Percentiles rank a stretch among this genome's conserved stretches.
These are phyloP conservation scores for Alcedo atthis DNA, from an alignment of 2,797 vertebrate genomes.

Conservation along the genomic window DNA sequence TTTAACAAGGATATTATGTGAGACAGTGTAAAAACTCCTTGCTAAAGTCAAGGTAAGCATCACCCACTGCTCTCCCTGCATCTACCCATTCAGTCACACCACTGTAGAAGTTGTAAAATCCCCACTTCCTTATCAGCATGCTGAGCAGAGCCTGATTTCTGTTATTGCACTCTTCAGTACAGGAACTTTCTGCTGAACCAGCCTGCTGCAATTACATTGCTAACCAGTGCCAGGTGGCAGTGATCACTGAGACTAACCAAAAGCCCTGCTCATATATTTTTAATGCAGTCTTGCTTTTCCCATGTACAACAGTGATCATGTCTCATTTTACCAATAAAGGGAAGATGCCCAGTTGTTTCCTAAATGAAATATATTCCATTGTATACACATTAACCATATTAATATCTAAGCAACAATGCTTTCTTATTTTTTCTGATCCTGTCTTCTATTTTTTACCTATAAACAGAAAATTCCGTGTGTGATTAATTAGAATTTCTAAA, in stretches of 20 bases:
- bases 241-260: not conserved
- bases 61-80: no score
- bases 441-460: not conserved
- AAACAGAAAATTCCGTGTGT: not conserved
- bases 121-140: not conserved
- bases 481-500: not conserved
- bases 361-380: not conserved
- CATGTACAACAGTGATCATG: not conserved
- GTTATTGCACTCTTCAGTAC: not conserved
- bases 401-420: not conserved
- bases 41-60: no score
- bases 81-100: no score
- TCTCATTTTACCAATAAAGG: not conserved
- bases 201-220: not conserved
- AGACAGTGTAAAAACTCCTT: no score
- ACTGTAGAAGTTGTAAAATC: not conserved
- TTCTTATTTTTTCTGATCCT: not conserved
- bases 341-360: not conserved
- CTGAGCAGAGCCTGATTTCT: not conserved
- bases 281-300: not conserved
- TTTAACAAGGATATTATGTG: no score
- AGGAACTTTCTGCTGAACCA: not conserved
- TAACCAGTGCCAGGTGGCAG: not conserved
- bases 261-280: not conserved
- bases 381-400: not conserved